Evolutionary conservation across 2,888 invertebrate genomes (phyloP), one percentile per base, ranked within the genome.

Genomic region (Epistrophella euchroma): DNA sequence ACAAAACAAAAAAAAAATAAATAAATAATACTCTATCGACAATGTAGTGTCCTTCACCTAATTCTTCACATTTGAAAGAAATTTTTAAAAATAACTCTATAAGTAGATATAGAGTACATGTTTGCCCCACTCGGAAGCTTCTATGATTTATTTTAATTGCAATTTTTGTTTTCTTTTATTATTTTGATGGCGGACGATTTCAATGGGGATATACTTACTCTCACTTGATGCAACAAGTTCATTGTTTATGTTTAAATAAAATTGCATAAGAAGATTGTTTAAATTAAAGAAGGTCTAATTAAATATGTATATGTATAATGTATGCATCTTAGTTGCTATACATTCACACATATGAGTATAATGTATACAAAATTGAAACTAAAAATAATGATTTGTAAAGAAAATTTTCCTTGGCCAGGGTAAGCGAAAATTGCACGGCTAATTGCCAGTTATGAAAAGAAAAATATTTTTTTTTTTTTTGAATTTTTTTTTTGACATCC

Each of bases 91-190:
- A 76, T 81, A 85, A 72, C 47, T 35, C 66, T 35, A 32, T 52
- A 28, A 15, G 15, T 72, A 47, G 71, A 25, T 45, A 25, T 13
- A 5, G 37, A 22, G 9, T 28, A 45, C 32, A 25, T 66, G 55
- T 19, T 32, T 32, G 52, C 71, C 71, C 45, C 80, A 76, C 66
- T 85, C 81, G 85, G 81, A 81, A 85, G 84, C 75, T 72, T 37
- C 60, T 43, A 84, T 84, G 84, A 84, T 84, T 84, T 84, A 84
- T 84, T 79, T 75, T 68, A 68, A 68, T 68, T 68, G 68, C 50
- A 68, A 68, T 9, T 17, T 10, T 43, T 9, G 13, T 11, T 56
- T 56, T 7, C 15, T 40, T n/a, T 22, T 25, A 43, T 58, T 22
- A 17, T 19, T 66, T 58, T 64, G 25, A 60, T 25, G 40, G 43